These are phyloP conservation scores for Porphyrio hochstetteri DNA, from an alignment of 2,113 vertebrate genomes.

Conservation along the genomic window DNA sequence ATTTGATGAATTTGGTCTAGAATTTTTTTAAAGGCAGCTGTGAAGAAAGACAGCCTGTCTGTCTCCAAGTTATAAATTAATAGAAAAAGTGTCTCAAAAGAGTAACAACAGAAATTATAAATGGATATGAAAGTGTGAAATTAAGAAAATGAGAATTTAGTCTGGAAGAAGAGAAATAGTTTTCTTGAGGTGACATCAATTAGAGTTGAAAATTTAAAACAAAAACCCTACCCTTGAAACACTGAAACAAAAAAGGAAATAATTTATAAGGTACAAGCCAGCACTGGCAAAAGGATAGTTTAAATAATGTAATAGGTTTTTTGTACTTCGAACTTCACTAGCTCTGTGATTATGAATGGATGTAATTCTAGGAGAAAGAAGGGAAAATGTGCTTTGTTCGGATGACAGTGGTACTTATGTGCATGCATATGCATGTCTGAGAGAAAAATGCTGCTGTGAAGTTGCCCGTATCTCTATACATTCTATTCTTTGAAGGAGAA, in stretches of 20 bases:
- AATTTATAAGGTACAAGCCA: neutral
- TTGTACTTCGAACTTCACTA: neutral
- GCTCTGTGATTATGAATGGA: conserved; percentile 9
- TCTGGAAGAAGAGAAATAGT: neutral
- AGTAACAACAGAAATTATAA: neutral
- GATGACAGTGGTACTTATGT: neutral
- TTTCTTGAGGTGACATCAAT: neutral
- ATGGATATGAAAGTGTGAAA: neutral
- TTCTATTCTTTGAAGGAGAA: neutral
- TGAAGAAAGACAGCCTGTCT: neutral
- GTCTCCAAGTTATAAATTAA: neutral
- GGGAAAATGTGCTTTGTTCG: neutral
- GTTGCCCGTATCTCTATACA: neutral
- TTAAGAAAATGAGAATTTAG: neutral
- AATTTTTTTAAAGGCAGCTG: neutral
- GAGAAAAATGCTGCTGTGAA: neutral
- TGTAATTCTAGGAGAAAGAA: conserved; percentile 28
- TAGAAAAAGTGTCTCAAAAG: neutral
- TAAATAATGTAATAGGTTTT: conserved; percentile 38
- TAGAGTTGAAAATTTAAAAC: neutral
- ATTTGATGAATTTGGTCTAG: neutral
- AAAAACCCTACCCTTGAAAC: neutral
- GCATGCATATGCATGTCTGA: neutral
- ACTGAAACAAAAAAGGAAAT: neutral
- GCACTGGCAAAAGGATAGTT: neutral